These are phyloP conservation scores for Bothrops jararaca DNA, from an alignment of 2,113 vertebrate species.

Conservation along the genomic window DNA sequence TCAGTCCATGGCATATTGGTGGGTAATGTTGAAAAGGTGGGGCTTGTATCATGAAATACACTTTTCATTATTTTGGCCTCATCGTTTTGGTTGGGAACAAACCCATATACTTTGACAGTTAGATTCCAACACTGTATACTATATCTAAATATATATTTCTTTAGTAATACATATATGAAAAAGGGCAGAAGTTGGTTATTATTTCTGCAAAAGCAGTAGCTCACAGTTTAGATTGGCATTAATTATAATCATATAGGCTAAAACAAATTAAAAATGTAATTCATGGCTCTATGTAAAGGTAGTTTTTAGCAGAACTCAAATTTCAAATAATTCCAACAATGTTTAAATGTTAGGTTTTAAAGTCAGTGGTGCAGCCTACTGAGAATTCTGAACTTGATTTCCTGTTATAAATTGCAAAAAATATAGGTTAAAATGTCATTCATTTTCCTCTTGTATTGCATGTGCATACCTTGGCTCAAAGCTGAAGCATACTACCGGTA, in stretches of 20 bases:
- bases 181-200: neutral
- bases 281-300: neutral
- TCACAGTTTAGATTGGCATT: neutral
- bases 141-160: neutral
- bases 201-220: neutral
- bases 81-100: neutral
- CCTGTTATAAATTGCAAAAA: neutral
- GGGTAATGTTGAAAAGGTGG: neutral
- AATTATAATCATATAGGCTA: neutral
- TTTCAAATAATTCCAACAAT: neutral
- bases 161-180: neutral
- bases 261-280: neutral
- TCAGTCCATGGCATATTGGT: neutral
- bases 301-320: neutral
- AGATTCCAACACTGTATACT: neutral
- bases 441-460: neutral
- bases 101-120: neutral
- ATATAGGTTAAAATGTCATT: neutral
- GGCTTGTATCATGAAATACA: neutral
- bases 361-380: neutral
- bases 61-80: neutral
- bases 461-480: neutral
- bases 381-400: neutral
- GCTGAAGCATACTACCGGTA: neutral
- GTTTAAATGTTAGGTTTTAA: neutral